phyloP scores from a whole-genome alignment of 2,888 invertebrate species.

The Helleia helle region DNA sequence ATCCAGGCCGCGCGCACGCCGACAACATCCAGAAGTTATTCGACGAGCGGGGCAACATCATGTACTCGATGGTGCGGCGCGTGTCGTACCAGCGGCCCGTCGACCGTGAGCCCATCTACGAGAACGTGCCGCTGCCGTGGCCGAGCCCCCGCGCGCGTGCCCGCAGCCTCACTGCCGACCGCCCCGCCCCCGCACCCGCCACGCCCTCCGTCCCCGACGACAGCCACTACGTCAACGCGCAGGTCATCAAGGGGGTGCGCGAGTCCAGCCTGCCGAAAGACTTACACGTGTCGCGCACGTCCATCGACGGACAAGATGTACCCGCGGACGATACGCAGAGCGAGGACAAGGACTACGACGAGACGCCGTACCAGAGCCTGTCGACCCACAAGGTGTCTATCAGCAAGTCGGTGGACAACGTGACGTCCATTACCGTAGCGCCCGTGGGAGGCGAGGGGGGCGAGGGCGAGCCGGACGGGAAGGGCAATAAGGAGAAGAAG shows the following conservation, averaged over 20 bases:
- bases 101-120: conserved; percentile 84
- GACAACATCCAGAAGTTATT: conserved; percentile 74
- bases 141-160: conserved; percentile 56
- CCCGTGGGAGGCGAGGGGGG: not conserved
- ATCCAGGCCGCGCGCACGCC: no score
- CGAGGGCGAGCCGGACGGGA: conserved; percentile 37
- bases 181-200: conserved; percentile 30
- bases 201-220: conserved; percentile 37
- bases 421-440: conserved; percentile 52
- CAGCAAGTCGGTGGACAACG: conserved; percentile 43
- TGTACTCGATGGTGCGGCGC: conserved; percentile 75
- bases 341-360: conserved; percentile 35
- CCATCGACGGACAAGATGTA: no score
- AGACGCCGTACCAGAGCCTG: conserved; percentile 62
- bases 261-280: conserved; percentile 55
- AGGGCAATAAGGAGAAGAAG: conserved; percentile 74
- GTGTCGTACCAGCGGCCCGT: conserved; percentile 58
- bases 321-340: not conserved
- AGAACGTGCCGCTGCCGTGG: conserved; percentile 85
- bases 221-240: conserved; percentile 62
- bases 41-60: conserved; percentile 76
- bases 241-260: conserved; percentile 55
- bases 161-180: conserved; percentile 42
- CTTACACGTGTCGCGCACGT: conserved; percentile 32
- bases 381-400: conserved; percentile 52